Evolutionary conservation across 2,888 invertebrate species (phyloP), one percentile per base, ranked within the genome.

Genomic region (Scaptodrosophila latifasciaeformis): DNA sequence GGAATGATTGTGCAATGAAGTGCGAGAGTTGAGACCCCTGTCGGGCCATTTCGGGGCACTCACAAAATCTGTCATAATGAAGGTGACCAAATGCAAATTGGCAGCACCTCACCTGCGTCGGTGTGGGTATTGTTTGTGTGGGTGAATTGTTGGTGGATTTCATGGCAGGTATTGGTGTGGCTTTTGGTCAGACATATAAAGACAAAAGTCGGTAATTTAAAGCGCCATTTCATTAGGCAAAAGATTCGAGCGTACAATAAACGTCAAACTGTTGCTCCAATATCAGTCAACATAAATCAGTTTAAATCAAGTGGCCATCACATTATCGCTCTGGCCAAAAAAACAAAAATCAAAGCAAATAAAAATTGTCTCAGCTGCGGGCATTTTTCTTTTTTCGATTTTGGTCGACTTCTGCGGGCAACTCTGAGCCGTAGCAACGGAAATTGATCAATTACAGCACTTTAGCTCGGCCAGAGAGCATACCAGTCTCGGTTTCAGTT

Each of bases 381-480:
- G 60, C n/a, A n/a, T n/a, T 66, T 55, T 61, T 46, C 45, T 54
- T 35, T 51, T 13, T 54, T 35, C 45, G 48, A 27, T 12, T 46
- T 46, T 43, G 13, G 7, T 34, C 19, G 24, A 10, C 12, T 47
- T 45, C 15, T 6, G 12, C 64, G 63, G 69, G 67, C 70, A 48
- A 45, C 29, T 12, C 5, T 6, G 9, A 12, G 44, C 51, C 46
- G 39, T 24, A 50, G 59, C 56, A 63, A 59, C 78, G 78, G 75
- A 76, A 76, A 78, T 75, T 76, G 78, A 76, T 76, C 75, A 78
- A 75, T 75, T 75, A 78, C 70, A 64, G 65, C 75, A 68, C 74
- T 68, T 67, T 65, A 65, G 60, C 44, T 55, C n/a, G n/a, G n/a
- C n/a, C n/a, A n/a, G n/a, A n/a, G n/a, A 50, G 62, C 54, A 62